These are phyloP conservation scores for Clarias platycephalus DNA, from an alignment of 2,797 vertebrate species.

Conservation along the genomic window DNA sequence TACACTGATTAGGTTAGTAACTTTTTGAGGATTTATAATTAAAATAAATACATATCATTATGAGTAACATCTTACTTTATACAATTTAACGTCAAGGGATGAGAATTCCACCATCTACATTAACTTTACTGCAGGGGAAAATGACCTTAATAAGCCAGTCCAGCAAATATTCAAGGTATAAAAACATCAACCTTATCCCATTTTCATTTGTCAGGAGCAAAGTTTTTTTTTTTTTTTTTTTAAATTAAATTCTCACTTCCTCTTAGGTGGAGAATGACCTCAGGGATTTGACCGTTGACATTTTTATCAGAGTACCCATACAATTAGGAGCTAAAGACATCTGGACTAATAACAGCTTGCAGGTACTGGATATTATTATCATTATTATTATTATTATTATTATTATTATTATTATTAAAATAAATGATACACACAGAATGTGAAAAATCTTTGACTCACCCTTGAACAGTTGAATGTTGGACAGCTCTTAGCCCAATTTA, in stretches of 20 bases:
- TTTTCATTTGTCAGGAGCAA: neutral
- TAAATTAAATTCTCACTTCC: neutral
- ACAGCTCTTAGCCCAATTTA: no score
- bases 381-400: neutral
- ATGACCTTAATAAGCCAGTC: constrained; percentile 62
- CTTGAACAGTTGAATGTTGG: no score
- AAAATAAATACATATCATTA: neutral
- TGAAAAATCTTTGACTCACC: no score
- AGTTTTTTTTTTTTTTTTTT: no score
- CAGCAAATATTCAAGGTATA: constrained; percentile 74
- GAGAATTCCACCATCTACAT: constrained; percentile 73
- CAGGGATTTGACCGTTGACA: constrained; percentile 64
- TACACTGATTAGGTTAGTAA: constrained; percentile 66
- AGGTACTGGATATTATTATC: constrained; percentile 54
- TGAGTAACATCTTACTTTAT: neutral
- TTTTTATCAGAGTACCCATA: constrained; percentile 77
- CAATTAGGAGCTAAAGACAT: constrained; percentile 69
- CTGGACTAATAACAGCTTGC: constrained; percentile 64
- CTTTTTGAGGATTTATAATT: neutral
- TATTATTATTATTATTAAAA: neutral
- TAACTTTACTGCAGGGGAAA: constrained; percentile 73
- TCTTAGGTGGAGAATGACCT: constrained; percentile 76
- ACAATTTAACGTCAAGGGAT: constrained; percentile 58
- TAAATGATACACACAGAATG: no score
- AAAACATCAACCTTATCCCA: neutral